Evolutionary conservation across 2,888 invertebrate species (phyloP).

Genomic region (Caenorhabditis sinica): DNA sequence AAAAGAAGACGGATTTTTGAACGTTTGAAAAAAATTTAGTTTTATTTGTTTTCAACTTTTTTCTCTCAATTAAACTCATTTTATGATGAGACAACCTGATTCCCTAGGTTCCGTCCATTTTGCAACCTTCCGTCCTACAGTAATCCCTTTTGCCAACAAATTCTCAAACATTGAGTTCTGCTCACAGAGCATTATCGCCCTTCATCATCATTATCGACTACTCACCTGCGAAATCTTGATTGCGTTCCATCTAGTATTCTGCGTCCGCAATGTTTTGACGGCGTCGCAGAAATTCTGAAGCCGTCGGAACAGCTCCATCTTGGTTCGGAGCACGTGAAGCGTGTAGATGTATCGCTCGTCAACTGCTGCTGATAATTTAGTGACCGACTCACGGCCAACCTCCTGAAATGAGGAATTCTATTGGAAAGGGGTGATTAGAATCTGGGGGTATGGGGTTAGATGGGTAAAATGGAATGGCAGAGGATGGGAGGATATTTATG

Average conservation of each 20-base stretch:
- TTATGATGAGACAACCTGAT: conserved; percentile 25
- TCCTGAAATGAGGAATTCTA: conserved; percentile 57
- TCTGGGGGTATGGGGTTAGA: conserved; percentile 9
- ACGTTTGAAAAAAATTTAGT: not conserved
- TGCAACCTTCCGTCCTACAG: conserved; percentile 21
- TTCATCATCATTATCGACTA: too few relatives aligned
- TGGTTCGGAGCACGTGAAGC: conserved; percentile 64
- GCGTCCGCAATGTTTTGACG: conserved; percentile 70
- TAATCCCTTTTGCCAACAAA: conserved; percentile 39
- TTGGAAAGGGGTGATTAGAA: not conserved
- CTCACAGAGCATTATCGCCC: conserved; percentile 8
- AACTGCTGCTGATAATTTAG: conserved; percentile 65
- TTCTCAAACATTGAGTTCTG: not conserved
- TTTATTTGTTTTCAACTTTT: conserved; percentile 7
- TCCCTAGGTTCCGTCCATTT: conserved; percentile 11
- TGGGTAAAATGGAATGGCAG: conserved; percentile 12
- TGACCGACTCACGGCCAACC: conserved; percentile 75
- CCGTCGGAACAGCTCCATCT: conserved; percentile 77
- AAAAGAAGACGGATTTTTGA: not conserved
- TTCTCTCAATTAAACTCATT: conserved; percentile 21
- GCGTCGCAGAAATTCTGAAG: conserved; percentile 81
- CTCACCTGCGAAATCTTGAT: conserved; percentile 73
- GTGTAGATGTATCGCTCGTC: conserved; percentile 72
- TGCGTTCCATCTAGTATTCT: conserved; percentile 71
- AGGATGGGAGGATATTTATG: not conserved